Conservation (phyloP, 2,113 vertebrate genomes). For the Myanophis thanlyinensis region DNA sequence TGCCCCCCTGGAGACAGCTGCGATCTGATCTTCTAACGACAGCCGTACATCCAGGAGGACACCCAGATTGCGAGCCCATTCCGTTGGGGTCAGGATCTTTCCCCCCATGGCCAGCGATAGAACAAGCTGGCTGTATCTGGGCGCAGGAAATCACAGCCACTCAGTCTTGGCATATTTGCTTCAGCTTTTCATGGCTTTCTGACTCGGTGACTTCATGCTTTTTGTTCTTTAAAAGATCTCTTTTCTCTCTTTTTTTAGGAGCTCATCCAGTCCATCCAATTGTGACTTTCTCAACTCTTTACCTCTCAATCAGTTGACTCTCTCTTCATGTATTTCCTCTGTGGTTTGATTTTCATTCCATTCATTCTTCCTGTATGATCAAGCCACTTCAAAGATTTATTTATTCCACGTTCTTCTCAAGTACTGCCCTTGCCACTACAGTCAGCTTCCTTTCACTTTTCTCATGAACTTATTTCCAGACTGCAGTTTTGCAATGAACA, state of each 20-base stretch:
- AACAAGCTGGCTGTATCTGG: too few relatives aligned
- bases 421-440: background rate
- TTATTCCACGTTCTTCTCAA: background rate
- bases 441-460: background rate
- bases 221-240: background rate
- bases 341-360: background rate
- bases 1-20: too few relatives aligned
- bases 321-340: background rate
- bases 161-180: background rate
- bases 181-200: background rate
- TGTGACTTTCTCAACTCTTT: background rate
- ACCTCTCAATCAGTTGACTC: background rate
- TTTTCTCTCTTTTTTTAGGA: background rate
- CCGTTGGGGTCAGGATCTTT: too few relatives aligned
- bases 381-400: background rate
- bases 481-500: background rate
- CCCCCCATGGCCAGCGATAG: too few relatives aligned
- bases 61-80: too few relatives aligned
- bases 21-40: too few relatives aligned
- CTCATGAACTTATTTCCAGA: background rate
- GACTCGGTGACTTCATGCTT: background rate
- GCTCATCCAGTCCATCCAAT: background rate
- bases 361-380: background rate
- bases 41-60: too few relatives aligned
- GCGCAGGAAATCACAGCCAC: too few relatives aligned